Evolutionary conservation across 2,113 vertebrate genomes (phyloP), one percentile per base, ranked within the genome.

Genomic region (Coreoperca whiteheadi): DNA sequence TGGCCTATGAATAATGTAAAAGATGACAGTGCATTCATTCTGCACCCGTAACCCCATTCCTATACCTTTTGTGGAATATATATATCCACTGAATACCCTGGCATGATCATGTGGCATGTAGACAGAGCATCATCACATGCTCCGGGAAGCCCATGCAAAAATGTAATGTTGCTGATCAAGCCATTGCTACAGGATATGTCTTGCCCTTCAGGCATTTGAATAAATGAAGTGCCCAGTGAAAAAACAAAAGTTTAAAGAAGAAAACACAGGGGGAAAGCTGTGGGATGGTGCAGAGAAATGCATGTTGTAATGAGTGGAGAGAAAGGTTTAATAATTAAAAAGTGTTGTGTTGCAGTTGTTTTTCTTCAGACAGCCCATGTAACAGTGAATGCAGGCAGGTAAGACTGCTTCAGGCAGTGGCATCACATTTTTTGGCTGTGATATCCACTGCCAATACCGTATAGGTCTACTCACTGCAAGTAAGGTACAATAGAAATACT

Each of bases 1-100:
- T 77, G 74, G 87, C 78, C 71, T 32, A 92, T 94, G 83, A 93
- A 94, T 95, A 93, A 95, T 93, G 88, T 70, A 94, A 67, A 92
- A 86, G 71, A 88, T 88, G 79, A 88, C 88, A 81, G 75, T 50
- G 84, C 81, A 90, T 93, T 75, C 77, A 84, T 86, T 79, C 82
- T 83, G 76, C 74, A 77, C 66, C 25, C 4, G 18, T 87, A 83
- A 86, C 85, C 84, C 41, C 82, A 61, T 89, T 90, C 78, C 48
- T 88, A 71, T 79, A 50, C 60, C 69, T 76, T 88, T 70, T 48
- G 74, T 83, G 69, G 59, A 83, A 77, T 83, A 56, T 56, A 80
- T 77, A 78, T 83, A 68, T 69, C 48, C 50, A 37, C 56, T 83
- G 56, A 89, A 88, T 65, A 67, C 68, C 30, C 72, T 78, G 70